Conservation (phyloP, 2,113 vertebrate genomes). For the Suncus etruscus region DNA sequence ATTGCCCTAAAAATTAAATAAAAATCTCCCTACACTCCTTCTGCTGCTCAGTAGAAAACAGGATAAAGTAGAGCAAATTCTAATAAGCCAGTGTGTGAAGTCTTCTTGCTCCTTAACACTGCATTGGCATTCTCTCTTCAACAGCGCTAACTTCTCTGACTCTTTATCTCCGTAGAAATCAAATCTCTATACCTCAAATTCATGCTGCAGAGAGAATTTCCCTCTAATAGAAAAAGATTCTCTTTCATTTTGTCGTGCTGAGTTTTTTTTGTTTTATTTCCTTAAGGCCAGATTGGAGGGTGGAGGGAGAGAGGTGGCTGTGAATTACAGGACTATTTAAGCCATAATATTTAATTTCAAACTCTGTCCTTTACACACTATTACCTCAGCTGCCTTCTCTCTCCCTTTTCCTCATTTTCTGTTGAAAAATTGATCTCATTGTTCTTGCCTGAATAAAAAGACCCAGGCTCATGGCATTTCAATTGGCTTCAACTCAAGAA, state of each 20-base stretch:
- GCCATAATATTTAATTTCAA: slow-evolving; percentile 80
- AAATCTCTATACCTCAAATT: slow-evolving; percentile 76
- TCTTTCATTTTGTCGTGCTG: slow-evolving; percentile 63
- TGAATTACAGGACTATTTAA: slow-evolving; percentile 76
- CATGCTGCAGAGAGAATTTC: slow-evolving; percentile 77
- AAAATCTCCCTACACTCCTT: slow-evolving; percentile 39
- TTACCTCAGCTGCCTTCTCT: slow-evolving; percentile 74
- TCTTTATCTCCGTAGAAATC: slow-evolving; percentile 80
- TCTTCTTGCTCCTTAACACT: slow-evolving; percentile 67
- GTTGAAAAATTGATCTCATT: slow-evolving; percentile 72
- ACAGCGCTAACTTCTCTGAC: slow-evolving; percentile 51
- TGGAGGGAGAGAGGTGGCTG: background rate
- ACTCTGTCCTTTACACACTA: slow-evolving; percentile 74
- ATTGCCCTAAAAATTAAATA: slow-evolving; percentile 76
- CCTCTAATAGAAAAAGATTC: slow-evolving; percentile 69
- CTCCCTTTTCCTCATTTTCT: slow-evolving; percentile 75
- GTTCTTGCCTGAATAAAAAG: slow-evolving; percentile 71
- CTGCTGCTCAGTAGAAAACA: slow-evolving; percentile 56
- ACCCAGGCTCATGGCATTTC: slow-evolving; percentile 74
- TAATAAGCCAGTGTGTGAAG: slow-evolving; percentile 44
- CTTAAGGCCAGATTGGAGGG: slow-evolving; percentile 53
- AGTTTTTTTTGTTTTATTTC: slow-evolving; percentile 81
- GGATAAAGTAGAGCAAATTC: slow-evolving; percentile 67
- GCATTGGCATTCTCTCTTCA: slow-evolving; percentile 72
- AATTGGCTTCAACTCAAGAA: slow-evolving; percentile 68